Evolutionary conservation across 2,888 invertebrate species (phyloP), one percentile per base, ranked within the genome.

Genomic region (Acheta domesticus): DNA sequence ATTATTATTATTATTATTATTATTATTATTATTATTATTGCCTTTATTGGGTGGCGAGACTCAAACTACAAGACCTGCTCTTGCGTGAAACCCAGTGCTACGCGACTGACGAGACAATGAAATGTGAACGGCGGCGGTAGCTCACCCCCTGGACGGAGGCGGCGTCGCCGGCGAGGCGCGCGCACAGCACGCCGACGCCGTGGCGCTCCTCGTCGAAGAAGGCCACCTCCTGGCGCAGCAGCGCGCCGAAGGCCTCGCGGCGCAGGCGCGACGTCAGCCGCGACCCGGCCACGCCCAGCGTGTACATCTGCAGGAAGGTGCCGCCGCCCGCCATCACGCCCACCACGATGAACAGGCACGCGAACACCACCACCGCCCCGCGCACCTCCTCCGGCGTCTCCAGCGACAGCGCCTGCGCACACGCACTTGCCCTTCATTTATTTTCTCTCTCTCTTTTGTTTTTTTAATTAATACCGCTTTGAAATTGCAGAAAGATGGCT

Each of bases 141-240:
- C 83, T 82, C 82, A 87, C 86, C 81, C 94, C 93, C 85, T 93
- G 93, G 0, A 94, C 92, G 20, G 91, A 92, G 0, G 93, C 91
- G 1, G 93, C 93, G 84, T 94, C 94, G 0, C 93, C 91, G 0
- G 94, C 92, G 0, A 94, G 86, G 14, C 93, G 87, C 0, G 92
- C 89, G 83, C 93, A 92, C 0, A 94, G 85, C 0, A 93, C 92
- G 0, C 94, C 94, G 1, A 93, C 90, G 1, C 92, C 92, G 84
- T 94, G 93, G 12, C 85, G 83, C 0, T 91, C 88, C 76, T 91
- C 89, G 84, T 94, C 94, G 84, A 92, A 94, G 91, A 92, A 94
- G 2, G 91, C 92, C 83, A 93, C 91, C 84, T 94, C 94, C 85
- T 94, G 94, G 82, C 85, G 84, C 74, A 89, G 80, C 77, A 86